A percentile compares a stretch with the other conserved stretches of the same genome.
phyloP scores from a whole-genome alignment of 2,888 invertebrate genomes.

The Drosophila melanosoma region DNA sequence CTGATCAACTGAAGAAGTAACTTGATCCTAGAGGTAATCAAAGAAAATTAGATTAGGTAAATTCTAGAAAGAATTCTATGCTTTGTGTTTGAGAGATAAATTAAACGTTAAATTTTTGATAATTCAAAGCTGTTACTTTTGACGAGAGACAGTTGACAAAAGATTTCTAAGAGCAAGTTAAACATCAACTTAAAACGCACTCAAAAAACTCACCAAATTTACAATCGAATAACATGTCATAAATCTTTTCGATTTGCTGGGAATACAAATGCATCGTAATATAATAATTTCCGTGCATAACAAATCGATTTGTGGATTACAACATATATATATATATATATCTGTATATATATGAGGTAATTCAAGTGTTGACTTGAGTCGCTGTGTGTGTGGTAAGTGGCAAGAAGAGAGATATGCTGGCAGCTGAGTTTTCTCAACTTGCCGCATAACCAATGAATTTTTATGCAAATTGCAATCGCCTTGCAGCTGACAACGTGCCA shows the following conservation, averaged over 20 bases:
- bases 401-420: constrained; percentile 11
- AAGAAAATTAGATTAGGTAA: not conserved
- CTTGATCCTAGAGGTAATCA: rapidly evolving
- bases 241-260: constrained; percentile 16
- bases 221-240: constrained; percentile 14
- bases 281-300: constrained; percentile 13
- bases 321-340: not conserved
- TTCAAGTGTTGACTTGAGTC: constrained; percentile 36
- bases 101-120: not conserved
- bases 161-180: not conserved
- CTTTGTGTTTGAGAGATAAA: not conserved
- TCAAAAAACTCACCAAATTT: not conserved
- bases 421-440: constrained; percentile 63
- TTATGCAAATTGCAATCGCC: constrained; percentile 82
- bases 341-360: constrained; percentile 20
- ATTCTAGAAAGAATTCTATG: not conserved
- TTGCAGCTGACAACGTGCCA: constrained; percentile 73
- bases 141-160: not conserved
- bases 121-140: not conserved
- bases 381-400: not conserved
- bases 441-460: constrained; percentile 81
- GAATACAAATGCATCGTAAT: constrained; percentile 1
- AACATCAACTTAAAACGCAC: not conserved
- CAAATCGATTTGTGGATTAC: constrained; percentile 4
- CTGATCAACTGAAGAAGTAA: not conserved